Conservation (phyloP, 1,140 invertebrate species). For the Alviniconcha marisindica region DNA sequence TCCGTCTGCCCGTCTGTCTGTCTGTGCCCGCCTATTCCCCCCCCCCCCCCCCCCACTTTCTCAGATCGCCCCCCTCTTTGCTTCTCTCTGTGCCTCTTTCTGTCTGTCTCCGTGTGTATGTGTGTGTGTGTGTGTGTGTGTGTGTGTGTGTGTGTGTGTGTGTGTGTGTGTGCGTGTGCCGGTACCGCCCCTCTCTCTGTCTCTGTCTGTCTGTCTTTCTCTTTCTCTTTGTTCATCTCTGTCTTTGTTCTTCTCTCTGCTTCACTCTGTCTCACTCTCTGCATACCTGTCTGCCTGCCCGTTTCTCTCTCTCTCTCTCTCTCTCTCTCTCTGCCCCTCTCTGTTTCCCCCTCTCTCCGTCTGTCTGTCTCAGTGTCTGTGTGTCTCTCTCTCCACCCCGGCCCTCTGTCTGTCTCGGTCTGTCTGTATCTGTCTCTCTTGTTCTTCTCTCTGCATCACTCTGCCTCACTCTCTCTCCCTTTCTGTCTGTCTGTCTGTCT, state of each 20-base stretch:
- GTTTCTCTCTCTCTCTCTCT: background rate
- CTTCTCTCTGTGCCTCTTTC: background rate
- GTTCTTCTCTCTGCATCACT: no score
- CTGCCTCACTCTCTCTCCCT: no score
- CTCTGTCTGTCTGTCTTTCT: background rate
- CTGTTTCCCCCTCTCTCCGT: no score
- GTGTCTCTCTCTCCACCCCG: no score
- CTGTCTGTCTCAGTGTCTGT: background rate
- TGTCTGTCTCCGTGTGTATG: background rate
- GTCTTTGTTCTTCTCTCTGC: no score
- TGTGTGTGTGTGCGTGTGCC: background rate
- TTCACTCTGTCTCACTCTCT: no score
- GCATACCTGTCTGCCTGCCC: background rate
- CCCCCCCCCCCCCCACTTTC: no score
- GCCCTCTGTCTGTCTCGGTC: no score
- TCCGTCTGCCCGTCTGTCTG: background rate
- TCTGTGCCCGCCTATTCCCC: background rate
- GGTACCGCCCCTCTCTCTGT: background rate
- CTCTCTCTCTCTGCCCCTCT: no score
- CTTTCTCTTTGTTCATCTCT: background rate
- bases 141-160: constrained; percentile 22
- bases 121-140: constrained; percentile 24
- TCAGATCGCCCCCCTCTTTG: no score
- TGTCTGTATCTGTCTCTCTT: no score
- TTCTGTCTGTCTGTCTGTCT: background rate